Evolutionary conservation across 2,888 invertebrate genomes (phyloP), one percentile per base, ranked within the genome.

Genomic region (Bruchidius siliquastri): DNA sequence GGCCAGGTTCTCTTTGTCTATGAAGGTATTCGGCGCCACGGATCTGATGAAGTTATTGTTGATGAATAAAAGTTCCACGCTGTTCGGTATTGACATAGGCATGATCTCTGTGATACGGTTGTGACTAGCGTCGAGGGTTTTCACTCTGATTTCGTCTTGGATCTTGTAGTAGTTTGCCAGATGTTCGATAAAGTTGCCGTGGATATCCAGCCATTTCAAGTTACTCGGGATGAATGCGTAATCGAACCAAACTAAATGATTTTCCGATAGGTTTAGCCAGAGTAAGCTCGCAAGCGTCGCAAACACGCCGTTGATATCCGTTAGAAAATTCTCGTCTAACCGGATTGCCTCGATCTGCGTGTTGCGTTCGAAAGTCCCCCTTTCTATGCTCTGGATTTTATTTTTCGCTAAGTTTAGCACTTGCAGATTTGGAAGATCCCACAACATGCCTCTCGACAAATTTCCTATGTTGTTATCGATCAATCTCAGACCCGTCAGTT

Each of bases 171-270:
- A 96, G 87, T 97, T 96, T 72, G 93, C 95, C 79, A 96, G 88
- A 75, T 93, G 92, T 87, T 94, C 94, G 82, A 97, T 95, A 82
- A 93, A 95, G 86, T 96, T 96, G 72, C 95, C 93, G 85, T 96
- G 96, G 83, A 96, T 92, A 85, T 96, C 96, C 84, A 97, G 88
- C 95, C 95, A 96, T 87, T 95, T 94, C 74, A 97, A 88, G 86
- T 94, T 95, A 79, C 92, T 93, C 26, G 96, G 96, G 82, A 96
- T 93, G 86, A 96, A 95, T 72, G 96, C 96, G 85, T 95, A 96
- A 87, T 96, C 96, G 87, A 97, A 96, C 95, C 95, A 95, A 80
- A 94, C 93, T 83, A 97, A 88, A 88, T 95, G 95, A 88, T 96
- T 96, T 88, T 95, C 95, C 68, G 96, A 96, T 72, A 96, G 89